These are phyloP conservation scores for Hemaris fuciformis DNA, from an alignment of 2,888 invertebrate genomes.

Conservation along the genomic window DNA sequence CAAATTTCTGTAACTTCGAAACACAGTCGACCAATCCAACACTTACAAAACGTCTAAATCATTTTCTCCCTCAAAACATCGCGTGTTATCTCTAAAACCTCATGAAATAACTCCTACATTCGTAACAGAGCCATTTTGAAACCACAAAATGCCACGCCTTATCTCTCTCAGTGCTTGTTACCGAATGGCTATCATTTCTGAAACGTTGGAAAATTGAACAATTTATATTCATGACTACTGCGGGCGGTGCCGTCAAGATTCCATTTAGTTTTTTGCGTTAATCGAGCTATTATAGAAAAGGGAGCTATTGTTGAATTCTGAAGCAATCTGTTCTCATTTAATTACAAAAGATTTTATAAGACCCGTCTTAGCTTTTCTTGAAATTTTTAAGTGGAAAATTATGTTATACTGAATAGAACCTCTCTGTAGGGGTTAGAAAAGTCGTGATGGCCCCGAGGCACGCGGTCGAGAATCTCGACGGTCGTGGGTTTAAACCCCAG, in stretches of 20 bases:
- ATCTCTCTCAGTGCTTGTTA: slow-evolving; percentile 17
- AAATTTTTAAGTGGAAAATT: too few species aligned
- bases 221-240: slow-evolving; percentile 43
- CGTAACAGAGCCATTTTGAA: slow-evolving; percentile 15
- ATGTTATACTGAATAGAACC: too few species aligned
- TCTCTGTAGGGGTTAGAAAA: too few species aligned
- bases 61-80: background rate
- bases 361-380: background rate
- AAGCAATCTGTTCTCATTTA: background rate
- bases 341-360: background rate
- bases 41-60: background rate
- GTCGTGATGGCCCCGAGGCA: too few species aligned
- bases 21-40: background rate
- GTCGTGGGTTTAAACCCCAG: too few species aligned
- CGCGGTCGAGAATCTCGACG: too few species aligned
- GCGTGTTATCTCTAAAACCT: slow-evolving; percentile 1
- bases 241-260: slow-evolving; percentile 9
- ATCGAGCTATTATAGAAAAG: slow-evolving; percentile 10
- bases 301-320: background rate
- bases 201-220: slow-evolving; percentile 32
- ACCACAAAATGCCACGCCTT: slow-evolving; percentile 17
- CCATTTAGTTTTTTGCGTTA: slow-evolving; percentile 13
- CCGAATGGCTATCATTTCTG: slow-evolving; percentile 25
- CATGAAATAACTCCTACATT: slow-evolving; percentile 10
- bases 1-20: background rate